Conservation (phyloP, 2,113 vertebrate species). For the Thomomys bottae region DNA sequence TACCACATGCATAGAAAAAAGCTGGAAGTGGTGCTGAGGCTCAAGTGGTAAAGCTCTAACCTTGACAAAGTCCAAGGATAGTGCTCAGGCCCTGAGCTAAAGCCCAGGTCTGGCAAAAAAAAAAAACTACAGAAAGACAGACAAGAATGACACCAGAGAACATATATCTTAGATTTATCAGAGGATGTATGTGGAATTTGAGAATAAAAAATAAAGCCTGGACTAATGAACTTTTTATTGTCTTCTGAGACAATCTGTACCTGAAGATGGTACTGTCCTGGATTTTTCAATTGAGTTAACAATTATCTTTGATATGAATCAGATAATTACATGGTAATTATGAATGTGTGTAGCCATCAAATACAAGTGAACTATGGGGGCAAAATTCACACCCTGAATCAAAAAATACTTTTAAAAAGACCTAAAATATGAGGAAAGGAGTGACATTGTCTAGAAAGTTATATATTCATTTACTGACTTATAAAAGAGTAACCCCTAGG, state of each 20-base stretch:
- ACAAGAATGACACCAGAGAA: background rate
- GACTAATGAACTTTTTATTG: background rate
- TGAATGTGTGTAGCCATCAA: background rate
- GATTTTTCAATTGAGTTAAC: background rate
- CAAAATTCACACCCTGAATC: background rate
- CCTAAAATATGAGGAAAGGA: too few species aligned
- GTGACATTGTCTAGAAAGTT: too few species aligned
- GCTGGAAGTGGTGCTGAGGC: too few species aligned
- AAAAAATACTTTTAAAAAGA: background rate
- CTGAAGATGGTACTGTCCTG: background rate
- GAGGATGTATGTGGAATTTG: background rate
- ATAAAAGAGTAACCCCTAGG: too few species aligned
- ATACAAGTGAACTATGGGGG: background rate
- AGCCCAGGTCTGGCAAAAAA: too few species aligned
- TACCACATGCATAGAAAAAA: too few species aligned
- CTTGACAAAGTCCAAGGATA: too few species aligned
- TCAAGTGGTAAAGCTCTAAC: too few species aligned
- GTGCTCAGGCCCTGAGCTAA: too few species aligned
- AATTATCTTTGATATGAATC: background rate
- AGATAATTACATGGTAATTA: background rate
- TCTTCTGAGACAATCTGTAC: background rate
- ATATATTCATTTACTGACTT: too few species aligned
- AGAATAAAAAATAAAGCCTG: background rate
- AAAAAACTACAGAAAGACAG: constrained; percentile 12
- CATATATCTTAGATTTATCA: background rate